phyloP scores from a whole-genome alignment of 2,797 vertebrate genomes.

The Pseudomugil gertrudae region DNA sequence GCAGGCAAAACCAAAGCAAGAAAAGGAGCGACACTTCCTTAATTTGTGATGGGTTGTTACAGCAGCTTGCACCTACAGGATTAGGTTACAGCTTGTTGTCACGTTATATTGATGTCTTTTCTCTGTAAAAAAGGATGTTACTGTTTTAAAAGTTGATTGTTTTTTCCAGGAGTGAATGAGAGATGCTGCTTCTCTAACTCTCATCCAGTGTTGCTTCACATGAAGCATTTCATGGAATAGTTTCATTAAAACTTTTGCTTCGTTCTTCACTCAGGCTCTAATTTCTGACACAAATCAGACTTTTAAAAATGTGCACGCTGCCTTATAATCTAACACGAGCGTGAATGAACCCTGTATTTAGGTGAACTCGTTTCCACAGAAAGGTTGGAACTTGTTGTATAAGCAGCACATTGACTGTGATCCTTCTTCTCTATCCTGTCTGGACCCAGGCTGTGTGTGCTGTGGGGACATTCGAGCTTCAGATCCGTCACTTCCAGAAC shows the following conservation, averaged over 20 bases:
- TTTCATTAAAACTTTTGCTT: neutral
- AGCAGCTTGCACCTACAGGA: neutral
- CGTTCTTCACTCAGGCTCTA: neutral
- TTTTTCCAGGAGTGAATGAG: neutral
- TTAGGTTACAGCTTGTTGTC: too few relatives aligned
- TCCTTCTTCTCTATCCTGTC: slow-evolving; percentile 2
- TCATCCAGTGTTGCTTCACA: neutral
- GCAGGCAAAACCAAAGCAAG: neutral
- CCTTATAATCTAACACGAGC: neutral
- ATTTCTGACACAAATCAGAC: neutral
- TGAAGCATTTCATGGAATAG: neutral
- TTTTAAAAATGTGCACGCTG: neutral
- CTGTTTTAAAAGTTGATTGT: neutral
- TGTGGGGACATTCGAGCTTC: slow-evolving; percentile 84
- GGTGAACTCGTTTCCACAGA: too few relatives aligned
- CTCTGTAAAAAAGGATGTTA: neutral
- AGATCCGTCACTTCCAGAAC: slow-evolving; percentile 83
- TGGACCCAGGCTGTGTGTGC: slow-evolving; percentile 69
- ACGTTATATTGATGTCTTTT: too few relatives aligned
- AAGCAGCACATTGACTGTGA: too few relatives aligned
- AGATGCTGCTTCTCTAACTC: neutral
- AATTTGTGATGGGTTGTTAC: neutral
- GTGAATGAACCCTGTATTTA: too few relatives aligned
- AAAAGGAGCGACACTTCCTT: neutral
- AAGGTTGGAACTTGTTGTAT: too few relatives aligned